Evolutionary conservation across 1,140 invertebrate genomes (phyloP).

Genomic region (Choristoneura fumiferana): DNA sequence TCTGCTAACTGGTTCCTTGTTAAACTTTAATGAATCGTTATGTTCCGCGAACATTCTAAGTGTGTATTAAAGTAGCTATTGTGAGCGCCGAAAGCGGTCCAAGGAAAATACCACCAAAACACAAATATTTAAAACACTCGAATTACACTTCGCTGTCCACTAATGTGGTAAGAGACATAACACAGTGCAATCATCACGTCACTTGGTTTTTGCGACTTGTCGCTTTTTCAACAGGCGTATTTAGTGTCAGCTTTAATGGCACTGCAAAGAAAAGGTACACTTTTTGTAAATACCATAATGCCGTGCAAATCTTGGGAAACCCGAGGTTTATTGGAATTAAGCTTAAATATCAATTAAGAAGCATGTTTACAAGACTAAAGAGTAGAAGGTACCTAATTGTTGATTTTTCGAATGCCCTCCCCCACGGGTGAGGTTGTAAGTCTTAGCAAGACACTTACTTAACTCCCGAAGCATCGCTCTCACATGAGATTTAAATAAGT

Average conservation of each 20-base stretch:
- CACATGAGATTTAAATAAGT: too few relatives aligned
- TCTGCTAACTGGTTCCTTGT: too few relatives aligned
- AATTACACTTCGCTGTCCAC: not conserved
- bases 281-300: not conserved
- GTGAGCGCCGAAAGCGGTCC: constrained; percentile 8
- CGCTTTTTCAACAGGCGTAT: not conserved
- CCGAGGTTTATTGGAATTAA: not conserved
- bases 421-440: too few relatives aligned
- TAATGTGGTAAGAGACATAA: not conserved
- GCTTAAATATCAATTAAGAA: not conserved
- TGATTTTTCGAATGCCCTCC: too few relatives aligned
- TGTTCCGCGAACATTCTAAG: not conserved
- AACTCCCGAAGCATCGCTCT: too few relatives aligned
- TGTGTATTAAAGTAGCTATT: constrained; percentile 1
- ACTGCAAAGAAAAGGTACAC: not conserved
- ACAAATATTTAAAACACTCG: not conserved
- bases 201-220: not conserved
- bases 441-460: too few relatives aligned
- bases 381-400: too few relatives aligned
- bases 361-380: too few relatives aligned
- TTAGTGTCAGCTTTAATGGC: not conserved
- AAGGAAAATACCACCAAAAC: constrained; percentile 5
- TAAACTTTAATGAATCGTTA: too few relatives aligned
- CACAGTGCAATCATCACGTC: constrained; percentile 5
- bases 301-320: too few relatives aligned